Evolutionary conservation across 2,113 vertebrate genomes (phyloP), one percentile per base, ranked within the genome.

Genomic region (Bufo bufo): DNA sequence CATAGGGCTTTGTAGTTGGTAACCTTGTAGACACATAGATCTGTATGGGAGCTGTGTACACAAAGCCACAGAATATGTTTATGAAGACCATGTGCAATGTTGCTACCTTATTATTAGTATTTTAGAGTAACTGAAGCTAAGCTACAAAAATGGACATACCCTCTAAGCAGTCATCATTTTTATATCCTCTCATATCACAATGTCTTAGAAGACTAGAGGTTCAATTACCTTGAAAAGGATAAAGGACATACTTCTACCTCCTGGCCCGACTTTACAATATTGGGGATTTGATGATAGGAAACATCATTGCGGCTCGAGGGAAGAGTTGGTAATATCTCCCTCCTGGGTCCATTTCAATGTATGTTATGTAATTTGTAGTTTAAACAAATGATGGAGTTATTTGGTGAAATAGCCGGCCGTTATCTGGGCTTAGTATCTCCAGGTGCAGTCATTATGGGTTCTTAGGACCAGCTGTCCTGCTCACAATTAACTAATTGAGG

Each of bases 371-470:
- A 88, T 83, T 65, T 74, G 69, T 82, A 88, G 69, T 50, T 77
- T 20, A 75, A 71, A 63, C 20, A 84, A 66, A 79, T 79, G 85
- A 77, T 43, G 72, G 49, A 65, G 56, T 77, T 54, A 88, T 84
- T 77, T 89, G 81, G n/a, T 78, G 58, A 69, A 66, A 78, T 84
- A 61, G 82, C 59, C 23, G 47, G n/a, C 82, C 78, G 66, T 84
- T 89, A 89, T 84, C 71, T 66, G 54, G 49, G 69, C 45, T 69
- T 84, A 84, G 84, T 89, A 89, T 47, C 72, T 56, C 81, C 87
- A 89, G 87, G 87, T 89, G 87, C 87, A 84, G 74, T 78, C 63
- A 89, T 89, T 89, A 84, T 12, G 11, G 59, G 45, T 78, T 77
- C 69, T 78, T 47, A 23, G 59, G 66, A 16, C 72, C 87, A 89